Conservation (phyloP, 1,140 invertebrate genomes). For the Cyclina sinensis region DNA sequence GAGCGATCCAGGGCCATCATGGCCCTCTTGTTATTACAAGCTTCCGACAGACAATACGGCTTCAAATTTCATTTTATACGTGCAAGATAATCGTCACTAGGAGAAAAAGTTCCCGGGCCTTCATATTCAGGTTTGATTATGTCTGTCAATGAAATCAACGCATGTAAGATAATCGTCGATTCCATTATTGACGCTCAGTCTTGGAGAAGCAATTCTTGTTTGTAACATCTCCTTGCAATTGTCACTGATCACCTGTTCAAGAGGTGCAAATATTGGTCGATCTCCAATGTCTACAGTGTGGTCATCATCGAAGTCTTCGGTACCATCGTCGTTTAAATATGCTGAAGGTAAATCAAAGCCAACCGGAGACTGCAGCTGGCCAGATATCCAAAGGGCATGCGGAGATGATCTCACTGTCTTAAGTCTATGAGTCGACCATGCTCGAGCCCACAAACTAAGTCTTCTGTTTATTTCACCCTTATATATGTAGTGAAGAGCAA, state of each 20-base stretch:
- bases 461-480: constrained; percentile 52
- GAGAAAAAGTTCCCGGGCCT: too few species aligned
- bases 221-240: constrained; percentile 26
- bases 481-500: constrained; percentile 51
- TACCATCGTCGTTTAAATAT: constrained; percentile 19
- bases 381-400: constrained; percentile 11
- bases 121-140: constrained; percentile 4
- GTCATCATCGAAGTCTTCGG: background rate
- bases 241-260: constrained; percentile 37
- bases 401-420: constrained; percentile 9
- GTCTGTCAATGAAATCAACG: constrained; percentile 34
- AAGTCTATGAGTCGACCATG: constrained; percentile 59
- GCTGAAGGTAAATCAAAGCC: constrained; percentile 21
- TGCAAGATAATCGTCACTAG: too few species aligned
- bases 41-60: too few species aligned
- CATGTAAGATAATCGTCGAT: constrained; percentile 27
- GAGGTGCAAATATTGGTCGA: constrained; percentile 20
- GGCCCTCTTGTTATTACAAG: too few species aligned
- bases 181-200: constrained; percentile 14
- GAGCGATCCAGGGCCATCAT: too few species aligned
- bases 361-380: background rate
- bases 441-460: constrained; percentile 14
- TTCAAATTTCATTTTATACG: too few species aligned
- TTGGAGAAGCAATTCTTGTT: background rate
- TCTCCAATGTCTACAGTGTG: constrained; percentile 17